These are phyloP conservation scores for Caerostris darwini DNA, from an alignment of 1,140 invertebrate species.

Conservation along the genomic window DNA sequence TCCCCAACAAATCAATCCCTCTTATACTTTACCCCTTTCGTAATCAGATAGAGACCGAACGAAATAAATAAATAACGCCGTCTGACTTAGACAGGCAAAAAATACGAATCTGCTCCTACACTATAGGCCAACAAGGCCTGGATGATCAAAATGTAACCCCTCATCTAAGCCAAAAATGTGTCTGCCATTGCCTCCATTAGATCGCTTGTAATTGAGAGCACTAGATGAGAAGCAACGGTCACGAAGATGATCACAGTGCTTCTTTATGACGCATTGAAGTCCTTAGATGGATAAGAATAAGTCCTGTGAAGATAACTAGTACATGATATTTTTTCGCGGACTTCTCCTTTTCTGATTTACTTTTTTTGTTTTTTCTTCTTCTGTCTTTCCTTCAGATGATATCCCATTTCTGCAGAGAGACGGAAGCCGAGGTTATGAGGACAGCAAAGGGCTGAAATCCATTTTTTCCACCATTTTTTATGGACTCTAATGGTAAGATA, in stretches of 20 bases:
- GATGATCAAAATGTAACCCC: conserved; percentile 35
- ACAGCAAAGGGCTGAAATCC: not conserved
- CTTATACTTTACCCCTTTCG: not conserved
- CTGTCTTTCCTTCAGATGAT: not conserved
- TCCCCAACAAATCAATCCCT: not conserved
- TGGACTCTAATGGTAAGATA: not conserved
- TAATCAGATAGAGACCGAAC: not conserved
- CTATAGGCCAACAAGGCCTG: not conserved
- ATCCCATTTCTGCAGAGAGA: not conserved
- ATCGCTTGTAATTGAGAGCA: conserved; percentile 50
- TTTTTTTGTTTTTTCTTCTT: not conserved
- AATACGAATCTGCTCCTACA: conserved; percentile 20
- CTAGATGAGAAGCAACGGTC: not conserved
- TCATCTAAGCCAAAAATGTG: conserved; percentile 38
- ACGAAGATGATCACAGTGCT: conserved; percentile 30
- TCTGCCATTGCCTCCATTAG: conserved; percentile 1
- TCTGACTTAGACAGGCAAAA: not conserved
- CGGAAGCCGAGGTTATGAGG: not conserved
- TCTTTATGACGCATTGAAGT: conserved; percentile 35
- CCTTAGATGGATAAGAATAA: conserved; percentile 35
- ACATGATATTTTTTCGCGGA: not conserved
- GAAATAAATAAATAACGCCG: not conserved
- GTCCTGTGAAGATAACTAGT: conserved; percentile 8
- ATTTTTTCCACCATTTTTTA: not conserved
- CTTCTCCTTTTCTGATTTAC: not conserved